Conservation (phyloP, 2,888 invertebrate species). For the Dicycla oo region DNA sequence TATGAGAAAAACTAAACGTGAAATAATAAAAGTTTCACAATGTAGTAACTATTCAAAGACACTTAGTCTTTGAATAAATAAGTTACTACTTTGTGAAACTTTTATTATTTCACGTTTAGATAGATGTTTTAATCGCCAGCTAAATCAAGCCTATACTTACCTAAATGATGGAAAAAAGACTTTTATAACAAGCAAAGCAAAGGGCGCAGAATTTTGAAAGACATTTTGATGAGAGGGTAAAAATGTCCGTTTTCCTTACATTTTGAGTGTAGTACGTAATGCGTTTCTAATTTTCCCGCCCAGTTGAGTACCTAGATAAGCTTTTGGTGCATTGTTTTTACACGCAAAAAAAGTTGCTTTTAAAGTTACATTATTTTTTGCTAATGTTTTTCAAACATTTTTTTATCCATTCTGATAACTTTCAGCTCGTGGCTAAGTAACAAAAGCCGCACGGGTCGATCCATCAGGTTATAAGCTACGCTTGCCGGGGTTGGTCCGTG, state of each 20-base stretch:
- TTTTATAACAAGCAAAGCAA: background rate
- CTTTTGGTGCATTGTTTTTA: background rate
- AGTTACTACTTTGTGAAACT: too few relatives aligned
- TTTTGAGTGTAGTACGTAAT: conserved; percentile 8
- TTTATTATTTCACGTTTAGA: too few relatives aligned
- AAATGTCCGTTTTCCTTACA: conserved; percentile 10
- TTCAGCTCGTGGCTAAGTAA: too few relatives aligned
- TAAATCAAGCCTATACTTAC: too few relatives aligned
- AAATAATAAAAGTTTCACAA: background rate
- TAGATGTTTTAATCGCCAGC: too few relatives aligned
- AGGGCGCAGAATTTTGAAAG: background rate
- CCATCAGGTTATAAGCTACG: too few relatives aligned
- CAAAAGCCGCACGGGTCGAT: too few relatives aligned
- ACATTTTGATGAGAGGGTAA: background rate
- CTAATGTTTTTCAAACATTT: background rate
- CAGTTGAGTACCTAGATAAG: background rate
- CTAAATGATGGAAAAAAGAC: too few relatives aligned
- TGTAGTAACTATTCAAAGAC: background rate
- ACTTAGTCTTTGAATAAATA: too few relatives aligned
- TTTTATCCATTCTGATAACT: too few relatives aligned
- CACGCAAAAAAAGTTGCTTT: background rate
- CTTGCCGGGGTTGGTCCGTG: too few relatives aligned
- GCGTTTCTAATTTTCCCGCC: conserved; percentile 4
- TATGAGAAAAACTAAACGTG: background rate
- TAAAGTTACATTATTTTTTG: background rate